Conservation (phyloP, 2,888 invertebrate genomes). For the Stenichneumon culpator region DNA sequence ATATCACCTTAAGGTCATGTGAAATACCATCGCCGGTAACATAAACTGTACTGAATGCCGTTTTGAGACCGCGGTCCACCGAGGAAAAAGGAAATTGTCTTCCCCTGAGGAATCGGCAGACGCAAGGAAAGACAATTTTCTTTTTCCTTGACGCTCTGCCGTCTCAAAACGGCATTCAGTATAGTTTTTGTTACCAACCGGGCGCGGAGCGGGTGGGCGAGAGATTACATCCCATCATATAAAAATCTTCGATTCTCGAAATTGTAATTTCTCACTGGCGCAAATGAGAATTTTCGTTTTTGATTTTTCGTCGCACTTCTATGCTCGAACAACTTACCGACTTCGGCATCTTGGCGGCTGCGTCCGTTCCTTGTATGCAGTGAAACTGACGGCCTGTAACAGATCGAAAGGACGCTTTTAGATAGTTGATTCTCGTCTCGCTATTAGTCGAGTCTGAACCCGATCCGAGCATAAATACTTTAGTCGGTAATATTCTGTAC, state of each 20-base stretch:
- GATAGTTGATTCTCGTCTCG: constrained; percentile 45
- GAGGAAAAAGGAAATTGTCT: too few species aligned
- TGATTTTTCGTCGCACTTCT: neutral
- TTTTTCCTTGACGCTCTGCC: too few species aligned
- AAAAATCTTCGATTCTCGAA: neutral
- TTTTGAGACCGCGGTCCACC: too few species aligned
- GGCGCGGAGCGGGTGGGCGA: too few species aligned
- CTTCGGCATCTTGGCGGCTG: constrained; percentile 82
- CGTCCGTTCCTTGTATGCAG: constrained; percentile 72
- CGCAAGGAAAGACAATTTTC: too few species aligned
- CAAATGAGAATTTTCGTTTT: constrained; percentile 4
- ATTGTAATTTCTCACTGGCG: neutral
- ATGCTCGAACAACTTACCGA: constrained; percentile 76
- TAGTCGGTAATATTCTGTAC: neutral
- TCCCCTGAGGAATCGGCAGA: too few species aligned
- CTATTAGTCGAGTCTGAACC: constrained; percentile 47
- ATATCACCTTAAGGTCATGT: too few species aligned
- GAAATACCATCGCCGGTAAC: too few species aligned
- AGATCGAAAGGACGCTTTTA: constrained; percentile 70
- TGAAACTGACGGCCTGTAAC: constrained; percentile 79
- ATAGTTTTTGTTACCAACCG: too few species aligned
- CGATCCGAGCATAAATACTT: constrained; percentile 7
- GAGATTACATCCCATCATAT: too few species aligned
- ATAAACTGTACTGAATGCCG: too few species aligned
- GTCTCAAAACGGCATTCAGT: too few species aligned